A percentile compares a stretch with the other conserved stretches of the same genome.
Conservation (phyloP, 2,113 vertebrate genomes). For the Nothoprocta pentlandii region DNA sequence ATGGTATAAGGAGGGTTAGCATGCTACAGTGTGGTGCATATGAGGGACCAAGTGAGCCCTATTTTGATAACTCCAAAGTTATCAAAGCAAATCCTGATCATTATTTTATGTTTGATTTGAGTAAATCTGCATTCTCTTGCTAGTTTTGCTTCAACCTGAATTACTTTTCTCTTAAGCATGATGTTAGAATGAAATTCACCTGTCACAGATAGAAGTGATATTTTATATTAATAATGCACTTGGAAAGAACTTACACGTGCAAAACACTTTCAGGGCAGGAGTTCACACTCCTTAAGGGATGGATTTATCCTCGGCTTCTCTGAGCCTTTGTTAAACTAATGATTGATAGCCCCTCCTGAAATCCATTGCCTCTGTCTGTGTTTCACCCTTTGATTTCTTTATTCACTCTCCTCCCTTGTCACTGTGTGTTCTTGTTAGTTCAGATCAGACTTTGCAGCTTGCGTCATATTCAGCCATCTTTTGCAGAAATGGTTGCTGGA, state of each 20-base stretch:
- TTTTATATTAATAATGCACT: constrained; percentile 17
- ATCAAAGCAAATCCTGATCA: background rate
- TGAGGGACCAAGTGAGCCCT: background rate
- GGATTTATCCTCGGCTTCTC: constrained; percentile 35
- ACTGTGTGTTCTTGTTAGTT: background rate
- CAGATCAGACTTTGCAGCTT: constrained; percentile 14
- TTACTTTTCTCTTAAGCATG: background rate
- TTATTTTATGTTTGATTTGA: background rate
- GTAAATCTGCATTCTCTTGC: constrained; percentile 9
- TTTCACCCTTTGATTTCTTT: constrained; percentile 47
- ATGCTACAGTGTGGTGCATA: background rate
- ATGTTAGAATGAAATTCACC: constrained; percentile 12
- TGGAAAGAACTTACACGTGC: background rate
- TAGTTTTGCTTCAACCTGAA: background rate
- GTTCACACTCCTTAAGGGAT: constrained; percentile 18
- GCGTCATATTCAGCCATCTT: background rate
- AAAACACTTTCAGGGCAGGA: constrained; percentile 11
- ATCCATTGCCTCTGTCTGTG: background rate
- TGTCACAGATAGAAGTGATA: constrained; percentile 18
- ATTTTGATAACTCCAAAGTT: background rate
- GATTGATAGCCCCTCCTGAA: constrained; percentile 17
- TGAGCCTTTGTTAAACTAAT: constrained; percentile 56
- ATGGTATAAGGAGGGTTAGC: background rate
- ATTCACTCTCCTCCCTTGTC: constrained; percentile 37
- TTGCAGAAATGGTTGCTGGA: background rate